Conservation (phyloP, 2,888 invertebrate species). For the Cosmopolites sordidus region DNA sequence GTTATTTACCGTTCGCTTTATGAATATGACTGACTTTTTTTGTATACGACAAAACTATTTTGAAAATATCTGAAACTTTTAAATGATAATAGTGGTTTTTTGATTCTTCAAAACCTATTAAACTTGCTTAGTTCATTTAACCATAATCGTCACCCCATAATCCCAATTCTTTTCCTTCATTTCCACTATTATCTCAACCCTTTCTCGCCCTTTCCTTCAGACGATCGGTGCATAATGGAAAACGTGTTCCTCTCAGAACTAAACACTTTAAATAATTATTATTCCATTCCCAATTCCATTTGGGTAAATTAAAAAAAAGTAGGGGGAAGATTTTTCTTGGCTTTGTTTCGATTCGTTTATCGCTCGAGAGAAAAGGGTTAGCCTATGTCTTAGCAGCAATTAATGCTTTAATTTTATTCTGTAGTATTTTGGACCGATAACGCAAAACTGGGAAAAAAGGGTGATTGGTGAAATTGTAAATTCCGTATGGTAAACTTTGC, state of each 20-base stretch:
- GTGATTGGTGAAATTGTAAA: too few relatives aligned
- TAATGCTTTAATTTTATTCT: neutral
- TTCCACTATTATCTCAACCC: slow-evolving; percentile 40
- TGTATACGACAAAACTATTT: too few relatives aligned
- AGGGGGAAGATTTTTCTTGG: slow-evolving; percentile 18
- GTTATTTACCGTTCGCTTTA: too few relatives aligned
- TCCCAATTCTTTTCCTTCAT: slow-evolving; percentile 41
- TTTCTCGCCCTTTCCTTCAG: slow-evolving; percentile 7
- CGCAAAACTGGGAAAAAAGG: too few relatives aligned
- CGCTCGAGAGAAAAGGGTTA: slow-evolving; percentile 19
- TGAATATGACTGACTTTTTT: too few relatives aligned
- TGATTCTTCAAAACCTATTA: too few relatives aligned
- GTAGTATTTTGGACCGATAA: too few relatives aligned
- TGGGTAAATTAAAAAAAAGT: slow-evolving; percentile 31
- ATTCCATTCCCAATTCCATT: slow-evolving; percentile 34
- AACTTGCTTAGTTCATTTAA: neutral
- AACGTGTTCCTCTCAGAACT: slow-evolving; percentile 41
- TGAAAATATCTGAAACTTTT: too few relatives aligned
- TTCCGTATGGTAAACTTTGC: too few relatives aligned
- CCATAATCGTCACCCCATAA: slow-evolving; percentile 11
- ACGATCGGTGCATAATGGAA: slow-evolving; percentile 30
- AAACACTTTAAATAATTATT: slow-evolving; percentile 46
- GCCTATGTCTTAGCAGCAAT: slow-evolving; percentile 9
- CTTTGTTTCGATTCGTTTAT: slow-evolving; percentile 22
- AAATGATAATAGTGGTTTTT: too few relatives aligned